phyloP scores from a whole-genome alignment of 2,113 vertebrate genomes.

The Nesoenas mayeri region DNA sequence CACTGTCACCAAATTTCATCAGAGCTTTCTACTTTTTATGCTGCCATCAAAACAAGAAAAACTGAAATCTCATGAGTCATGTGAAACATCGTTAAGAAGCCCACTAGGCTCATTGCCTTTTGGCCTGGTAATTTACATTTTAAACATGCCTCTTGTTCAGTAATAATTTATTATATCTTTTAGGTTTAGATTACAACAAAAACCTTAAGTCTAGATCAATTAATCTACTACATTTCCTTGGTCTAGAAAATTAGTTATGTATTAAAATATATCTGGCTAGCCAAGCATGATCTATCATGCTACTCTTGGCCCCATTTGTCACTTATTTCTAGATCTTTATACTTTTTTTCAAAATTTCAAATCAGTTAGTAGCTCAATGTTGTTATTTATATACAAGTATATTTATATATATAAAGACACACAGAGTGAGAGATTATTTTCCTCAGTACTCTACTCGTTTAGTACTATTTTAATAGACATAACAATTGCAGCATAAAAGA shows the following conservation, averaged over 20 bases:
- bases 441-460: neutral
- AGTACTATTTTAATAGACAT: neutral
- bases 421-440: neutral
- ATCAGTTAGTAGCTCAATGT: neutral
- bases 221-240: neutral
- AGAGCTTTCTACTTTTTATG: neutral
- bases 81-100: neutral
- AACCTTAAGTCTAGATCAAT: neutral
- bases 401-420: neutral
- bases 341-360: neutral
- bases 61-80: neutral
- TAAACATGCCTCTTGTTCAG: neutral
- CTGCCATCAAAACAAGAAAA: neutral
- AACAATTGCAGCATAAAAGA: neutral
- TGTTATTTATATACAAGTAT: no score
- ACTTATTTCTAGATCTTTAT: neutral
- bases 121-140: neutral
- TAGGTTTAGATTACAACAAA: neutral
- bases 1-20: neutral
- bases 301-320: neutral
- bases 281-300: neutral
- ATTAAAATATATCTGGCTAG: neutral
- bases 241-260: neutral
- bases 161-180: neutral
- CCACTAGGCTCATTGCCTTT: neutral